Evolutionary conservation across 2,113 vertebrate genomes (phyloP).

Genomic region (Manacus vitellinus): DNA sequence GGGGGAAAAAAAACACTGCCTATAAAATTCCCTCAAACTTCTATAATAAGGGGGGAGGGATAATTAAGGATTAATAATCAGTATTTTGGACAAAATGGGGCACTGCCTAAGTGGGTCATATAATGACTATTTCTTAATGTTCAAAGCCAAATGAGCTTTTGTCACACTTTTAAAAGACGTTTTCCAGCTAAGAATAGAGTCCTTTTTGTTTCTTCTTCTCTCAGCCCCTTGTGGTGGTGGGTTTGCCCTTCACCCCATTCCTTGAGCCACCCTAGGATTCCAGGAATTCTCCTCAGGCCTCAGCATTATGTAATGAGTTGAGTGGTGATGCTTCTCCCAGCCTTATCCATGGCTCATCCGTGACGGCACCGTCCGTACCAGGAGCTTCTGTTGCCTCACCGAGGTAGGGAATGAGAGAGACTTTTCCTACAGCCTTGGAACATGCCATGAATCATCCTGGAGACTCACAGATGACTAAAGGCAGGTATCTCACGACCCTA

Average conservation of each 20-base stretch:
- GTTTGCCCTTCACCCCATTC: background rate
- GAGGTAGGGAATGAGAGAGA: background rate
- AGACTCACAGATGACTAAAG: background rate
- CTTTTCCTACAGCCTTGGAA: background rate
- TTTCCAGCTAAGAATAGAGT: no score
- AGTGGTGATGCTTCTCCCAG: no score
- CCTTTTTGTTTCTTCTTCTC: no score
- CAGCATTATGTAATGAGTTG: background rate
- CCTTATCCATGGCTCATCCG: background rate
- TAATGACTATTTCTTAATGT: background rate
- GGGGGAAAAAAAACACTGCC: background rate
- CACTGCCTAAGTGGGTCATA: no score
- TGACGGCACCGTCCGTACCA: background rate
- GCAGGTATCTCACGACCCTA: background rate
- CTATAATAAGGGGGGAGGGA: accelerated
- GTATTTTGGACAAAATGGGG: background rate
- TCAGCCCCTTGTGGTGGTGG: background rate
- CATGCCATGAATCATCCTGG: accelerated
- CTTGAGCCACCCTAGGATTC: background rate
- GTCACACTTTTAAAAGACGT: no score
- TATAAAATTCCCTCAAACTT: background rate
- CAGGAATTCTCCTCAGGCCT: background rate
- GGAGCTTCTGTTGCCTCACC: background rate
- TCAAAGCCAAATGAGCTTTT: background rate
- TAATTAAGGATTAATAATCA: background rate